Evolutionary conservation across 2,888 invertebrate species (phyloP).

Genomic region (Leuctra nigra): DNA sequence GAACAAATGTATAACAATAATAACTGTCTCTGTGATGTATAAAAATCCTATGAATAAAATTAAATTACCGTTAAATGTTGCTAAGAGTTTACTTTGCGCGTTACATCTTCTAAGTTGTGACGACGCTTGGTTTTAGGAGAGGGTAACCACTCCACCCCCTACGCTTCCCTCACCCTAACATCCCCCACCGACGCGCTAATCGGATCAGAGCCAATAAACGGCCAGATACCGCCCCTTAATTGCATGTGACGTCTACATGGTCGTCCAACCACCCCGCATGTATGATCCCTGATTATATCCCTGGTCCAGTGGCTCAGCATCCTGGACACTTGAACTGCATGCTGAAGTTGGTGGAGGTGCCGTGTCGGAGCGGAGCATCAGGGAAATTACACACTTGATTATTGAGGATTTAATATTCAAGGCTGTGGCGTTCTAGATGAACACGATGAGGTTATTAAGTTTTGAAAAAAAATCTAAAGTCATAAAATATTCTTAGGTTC

Average conservation of each 20-base stretch:
- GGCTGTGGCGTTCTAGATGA: no score
- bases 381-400: no score
- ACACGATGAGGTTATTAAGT: no score
- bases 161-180: not conserved
- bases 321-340: not conserved
- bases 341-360: not conserved
- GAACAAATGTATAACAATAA: no score
- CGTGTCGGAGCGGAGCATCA: not conserved
- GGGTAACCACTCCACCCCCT: not conserved
- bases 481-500: no score
- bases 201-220: conserved; percentile 24
- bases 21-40: conserved; percentile 9
- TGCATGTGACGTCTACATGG: conserved; percentile 25
- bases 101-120: not conserved
- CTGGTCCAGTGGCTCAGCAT: no score
- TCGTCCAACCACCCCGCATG: no score
- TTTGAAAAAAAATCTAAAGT: no score
- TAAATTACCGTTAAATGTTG: conserved; percentile 10
- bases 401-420: no score
- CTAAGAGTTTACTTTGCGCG: not conserved
- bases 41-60: conserved; percentile 11
- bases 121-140: not conserved
- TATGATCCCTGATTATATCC: no score
- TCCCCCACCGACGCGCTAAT: conserved; percentile 8
- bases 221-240: conserved; percentile 24